Evolutionary conservation across 2,888 invertebrate species (phyloP), one percentile per base, ranked within the genome.

Genomic region (Stratiomys singularior): DNA sequence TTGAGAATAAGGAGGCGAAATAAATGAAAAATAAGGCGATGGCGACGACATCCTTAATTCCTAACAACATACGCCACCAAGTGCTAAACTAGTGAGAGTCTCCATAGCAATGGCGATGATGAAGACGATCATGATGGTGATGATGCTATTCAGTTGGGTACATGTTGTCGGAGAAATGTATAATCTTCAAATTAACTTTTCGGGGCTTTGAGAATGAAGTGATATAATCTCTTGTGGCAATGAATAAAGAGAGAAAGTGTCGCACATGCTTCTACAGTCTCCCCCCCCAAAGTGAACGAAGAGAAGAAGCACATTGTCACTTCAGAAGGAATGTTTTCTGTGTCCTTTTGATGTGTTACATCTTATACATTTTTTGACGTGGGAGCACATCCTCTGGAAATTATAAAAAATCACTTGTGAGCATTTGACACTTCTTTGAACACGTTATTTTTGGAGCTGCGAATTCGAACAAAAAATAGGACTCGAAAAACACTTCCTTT

Each of bases 131-230:
- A n/a, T n/a, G 44, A 66, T 21, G 66, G 13, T 25, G 27, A 60
- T 60, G 60, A 25, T 60, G 25, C 25, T 25, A 1, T 60, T 60
- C 23, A 60, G 9, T 60, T 60, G 23, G 46, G 30, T 23, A 25
- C 37, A 23, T 21, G 15, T 37, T 23, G 18, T 37, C 58, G 18
- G 30, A 25, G 60, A 60, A 60, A 60, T 60, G 60, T 60, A 60
- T 60, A 60, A 60, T 47, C 76, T 27, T 60, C 76, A 76, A 76
- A 76, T 76, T 76, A 76, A 64, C 76, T 76, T 76, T 25, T 76
- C 18, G 76, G 47, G 74, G 64, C 76, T 76, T 64, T 25, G 47
- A 47, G 64, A 76, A 64, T 76, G 64, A 76, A 76, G 66, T 76
- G 76, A 63, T 60, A 76, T 66, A 76, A 76, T 76, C 76, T 76